Base-by-base conservation (phyloP, 2,888 invertebrate genomes). In the Phaonia tiefii region DNA sequence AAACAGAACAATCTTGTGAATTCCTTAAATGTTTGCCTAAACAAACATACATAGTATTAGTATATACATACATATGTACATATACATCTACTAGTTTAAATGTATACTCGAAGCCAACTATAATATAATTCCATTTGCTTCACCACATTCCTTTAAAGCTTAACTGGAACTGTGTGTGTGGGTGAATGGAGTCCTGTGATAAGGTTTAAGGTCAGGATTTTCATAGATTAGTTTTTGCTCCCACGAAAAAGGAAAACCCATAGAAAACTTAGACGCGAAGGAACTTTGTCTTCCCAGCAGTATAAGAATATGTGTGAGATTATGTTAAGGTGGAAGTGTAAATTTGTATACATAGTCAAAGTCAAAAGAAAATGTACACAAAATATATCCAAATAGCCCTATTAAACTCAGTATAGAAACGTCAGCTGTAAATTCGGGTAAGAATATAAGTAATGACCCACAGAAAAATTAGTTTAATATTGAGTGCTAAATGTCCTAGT, bases 21-120 rank as follows among this genome's bases (percentile, higher is more conserved):
- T 81, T 77, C 74, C 76, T 78, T 72, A 63, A 78, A 72, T 49
- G 72, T 78, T 81, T 75, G 5, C 44, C n/a, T n/a, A n/a, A n/a
- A n/a, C n/a, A n/a, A n/a, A 26, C 46, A 31, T 31, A 5, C 31
- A 8, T 31, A 31, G 31, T 31, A 31, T 31, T 31, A 31, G 31
- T 31, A 31, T 31, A 31, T 8, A n/a, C 31, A 31, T 31, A 31
- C 31, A n/a, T 8, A 31, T 31, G 31, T 31, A 31, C 8, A 8
- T 31, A 31, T 31, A 31, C 3, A n/a, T n/a, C n/a, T n/a, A 8
- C 31, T 31, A 8, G 3, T 31, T 3, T 31, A 31, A 5, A 31
- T 31, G 31, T 31, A 31, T 31, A 8, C 8, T 5, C 8, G 31
- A 5, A 31, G 31, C 8, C 31, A 31, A 31, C 31, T 31, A 3